Conservation (phyloP, 2,888 invertebrate genomes). For the Crossocerus cetratus region DNA sequence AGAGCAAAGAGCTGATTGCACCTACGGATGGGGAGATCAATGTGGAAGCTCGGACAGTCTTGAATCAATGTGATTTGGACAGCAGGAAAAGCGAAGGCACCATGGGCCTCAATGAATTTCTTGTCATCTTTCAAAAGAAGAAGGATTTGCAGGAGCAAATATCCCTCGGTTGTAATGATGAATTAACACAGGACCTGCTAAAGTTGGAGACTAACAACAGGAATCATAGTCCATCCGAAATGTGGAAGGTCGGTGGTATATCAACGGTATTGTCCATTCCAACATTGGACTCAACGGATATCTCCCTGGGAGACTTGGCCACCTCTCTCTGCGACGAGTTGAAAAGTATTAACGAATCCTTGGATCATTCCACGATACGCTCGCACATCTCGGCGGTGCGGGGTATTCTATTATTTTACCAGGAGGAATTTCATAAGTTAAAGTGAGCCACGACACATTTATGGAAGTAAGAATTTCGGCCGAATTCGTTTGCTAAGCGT, state of each 20-base stretch:
- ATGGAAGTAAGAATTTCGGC: not conserved
- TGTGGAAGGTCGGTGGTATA: constrained; percentile 86
- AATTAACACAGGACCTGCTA: constrained; percentile 53
- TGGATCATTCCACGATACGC: constrained; percentile 67
- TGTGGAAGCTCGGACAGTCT: constrained; percentile 26
- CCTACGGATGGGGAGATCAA: constrained; percentile 25
- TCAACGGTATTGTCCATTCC: constrained; percentile 83
- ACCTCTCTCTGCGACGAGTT: constrained; percentile 85
- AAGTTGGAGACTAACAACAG: constrained; percentile 53
- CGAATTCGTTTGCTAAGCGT: not conserved
- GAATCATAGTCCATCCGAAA: constrained; percentile 79
- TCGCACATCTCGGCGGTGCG: constrained; percentile 79
- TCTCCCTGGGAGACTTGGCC: constrained; percentile 82
- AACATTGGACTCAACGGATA: constrained; percentile 81
- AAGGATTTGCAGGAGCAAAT: constrained; percentile 61
- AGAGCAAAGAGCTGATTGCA: constrained; percentile 68
- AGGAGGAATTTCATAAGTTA: constrained; percentile 82
- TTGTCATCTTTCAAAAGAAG: constrained; percentile 80
- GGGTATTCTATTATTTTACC: constrained; percentile 83
- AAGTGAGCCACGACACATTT: constrained; percentile 75
- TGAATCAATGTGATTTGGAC: constrained; percentile 28
- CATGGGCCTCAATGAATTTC: constrained; percentile 83
- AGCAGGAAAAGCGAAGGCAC: constrained; percentile 80
- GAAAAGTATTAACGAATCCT: constrained; percentile 75
- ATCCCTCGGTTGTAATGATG: constrained; percentile 60